Evolutionary conservation across 2,888 invertebrate genomes (phyloP).

Genomic region (Chalcis sispes): DNA sequence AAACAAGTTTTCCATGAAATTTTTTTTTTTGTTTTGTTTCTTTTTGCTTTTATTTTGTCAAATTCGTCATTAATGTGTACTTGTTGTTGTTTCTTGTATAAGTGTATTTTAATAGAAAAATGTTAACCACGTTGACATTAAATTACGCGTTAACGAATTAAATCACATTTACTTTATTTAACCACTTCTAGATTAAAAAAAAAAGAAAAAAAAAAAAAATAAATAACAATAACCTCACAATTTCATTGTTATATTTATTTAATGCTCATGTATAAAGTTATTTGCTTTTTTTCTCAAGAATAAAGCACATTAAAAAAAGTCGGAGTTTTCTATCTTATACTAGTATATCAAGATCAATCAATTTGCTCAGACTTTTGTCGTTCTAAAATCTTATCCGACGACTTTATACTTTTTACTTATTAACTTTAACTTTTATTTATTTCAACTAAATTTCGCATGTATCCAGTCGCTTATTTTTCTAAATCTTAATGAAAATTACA

Average conservation of each 20-base stretch:
- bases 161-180: conserved; percentile 54
- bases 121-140: conserved; percentile 33
- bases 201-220: too few relatives aligned
- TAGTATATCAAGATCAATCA: conserved; percentile 48
- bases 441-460: conserved; percentile 37
- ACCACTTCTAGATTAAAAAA: conserved; percentile 27
- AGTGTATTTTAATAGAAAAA: conserved; percentile 45
- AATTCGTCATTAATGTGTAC: conserved; percentile 21
- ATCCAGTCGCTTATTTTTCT: conserved; percentile 32
- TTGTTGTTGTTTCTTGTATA: conserved; percentile 1
- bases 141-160: conserved; percentile 47
- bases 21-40: conserved; percentile 12
- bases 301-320: conserved; percentile 41
- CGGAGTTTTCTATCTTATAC: conserved; percentile 32
- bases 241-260: conserved; percentile 35
- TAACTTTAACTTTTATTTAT: conserved; percentile 27
- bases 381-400: conserved; percentile 22
- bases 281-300: conserved; percentile 19
- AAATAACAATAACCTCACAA: conserved; percentile 34
- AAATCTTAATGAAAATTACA: conserved; percentile 22
- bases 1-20: conserved; percentile 41
- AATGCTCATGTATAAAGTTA: conserved; percentile 40
- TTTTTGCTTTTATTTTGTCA: too few relatives aligned
- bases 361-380: conserved; percentile 46
- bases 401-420: conserved; percentile 20